Evolutionary conservation across 2,113 vertebrate genomes (phyloP).

Genomic region (Percina caprodes): DNA sequence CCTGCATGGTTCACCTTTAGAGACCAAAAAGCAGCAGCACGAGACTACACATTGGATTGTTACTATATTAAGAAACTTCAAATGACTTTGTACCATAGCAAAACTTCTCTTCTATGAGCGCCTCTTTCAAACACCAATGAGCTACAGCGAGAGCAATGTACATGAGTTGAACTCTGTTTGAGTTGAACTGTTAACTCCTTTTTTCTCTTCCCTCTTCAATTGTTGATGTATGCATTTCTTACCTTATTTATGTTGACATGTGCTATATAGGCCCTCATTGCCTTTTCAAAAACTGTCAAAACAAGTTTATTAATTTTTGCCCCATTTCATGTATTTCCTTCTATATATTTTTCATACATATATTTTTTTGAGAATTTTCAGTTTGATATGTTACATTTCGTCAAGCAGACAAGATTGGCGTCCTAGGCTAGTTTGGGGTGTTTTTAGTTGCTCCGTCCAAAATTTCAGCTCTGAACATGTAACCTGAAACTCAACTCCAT

Average conservation of each 20-base stretch:
- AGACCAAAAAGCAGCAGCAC: conserved; percentile 10
- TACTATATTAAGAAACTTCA: not conserved
- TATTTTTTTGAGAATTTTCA: not conserved
- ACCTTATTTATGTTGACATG: not conserved
- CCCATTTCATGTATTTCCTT: not conserved
- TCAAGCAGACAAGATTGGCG: not conserved
- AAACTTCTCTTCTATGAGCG: conserved; percentile 7
- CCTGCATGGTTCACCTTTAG: not conserved
- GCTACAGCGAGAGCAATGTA: not conserved
- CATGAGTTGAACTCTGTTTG: conserved; percentile 19
- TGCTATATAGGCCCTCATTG: not conserved
- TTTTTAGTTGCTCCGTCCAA: not conserved
- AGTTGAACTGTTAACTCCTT: conserved; percentile 14
- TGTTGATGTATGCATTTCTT: conserved; percentile 5
- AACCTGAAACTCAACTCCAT: not conserved
- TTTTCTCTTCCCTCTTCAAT: conserved; percentile 1
- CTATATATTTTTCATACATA: not conserved
- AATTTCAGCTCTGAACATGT: not conserved
- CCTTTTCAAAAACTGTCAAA: not conserved
- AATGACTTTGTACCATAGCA: conserved; percentile 23
- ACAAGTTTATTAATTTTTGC: not conserved
- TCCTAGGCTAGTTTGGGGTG: not conserved
- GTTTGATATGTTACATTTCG: not conserved
- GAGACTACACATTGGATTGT: not conserved
- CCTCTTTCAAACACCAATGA: conserved; percentile 7